Evolutionary conservation across 1,140 invertebrate genomes (phyloP).

Genomic region (Formica exsecta): DNA sequence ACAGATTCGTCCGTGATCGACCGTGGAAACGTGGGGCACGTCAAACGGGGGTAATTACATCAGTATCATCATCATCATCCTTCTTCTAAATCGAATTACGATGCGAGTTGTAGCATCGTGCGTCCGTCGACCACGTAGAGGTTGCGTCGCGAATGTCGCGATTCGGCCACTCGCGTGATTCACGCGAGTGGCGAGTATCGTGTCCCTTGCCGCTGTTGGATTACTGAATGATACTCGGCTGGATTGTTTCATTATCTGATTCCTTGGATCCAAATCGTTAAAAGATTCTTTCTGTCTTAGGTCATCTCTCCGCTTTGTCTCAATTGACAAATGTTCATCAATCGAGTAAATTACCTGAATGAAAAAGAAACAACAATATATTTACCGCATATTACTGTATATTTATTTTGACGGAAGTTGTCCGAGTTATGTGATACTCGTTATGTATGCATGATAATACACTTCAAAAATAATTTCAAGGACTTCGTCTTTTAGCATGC

Average conservation of each 20-base stretch:
- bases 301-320: not conserved
- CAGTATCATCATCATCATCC: slow-evolving; percentile 3
- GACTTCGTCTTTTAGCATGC: not conserved
- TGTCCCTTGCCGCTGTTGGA: not conserved
- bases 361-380: not conserved
- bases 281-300: not conserved
- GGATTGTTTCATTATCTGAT: not conserved
- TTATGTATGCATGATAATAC: slow-evolving; percentile 1
- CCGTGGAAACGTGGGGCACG: not conserved
- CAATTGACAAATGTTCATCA: not conserved
- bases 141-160: too few species aligned
- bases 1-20: not conserved
- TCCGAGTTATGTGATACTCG: not conserved
- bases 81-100: slow-evolving; percentile 26
- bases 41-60: slow-evolving; percentile 43
- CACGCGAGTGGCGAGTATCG: not conserved
- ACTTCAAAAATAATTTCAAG: slow-evolving; percentile 10
- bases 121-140: not conserved
- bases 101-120: not conserved
- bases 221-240: not conserved
- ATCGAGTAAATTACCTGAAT: not conserved
- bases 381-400: not conserved
- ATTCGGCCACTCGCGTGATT: too few species aligned
- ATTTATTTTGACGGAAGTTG: slow-evolving; percentile 6
- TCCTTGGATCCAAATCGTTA: not conserved